Base-by-base conservation (phyloP, 1,140 invertebrate species). In the Ceratosolen solmsi region DNA sequence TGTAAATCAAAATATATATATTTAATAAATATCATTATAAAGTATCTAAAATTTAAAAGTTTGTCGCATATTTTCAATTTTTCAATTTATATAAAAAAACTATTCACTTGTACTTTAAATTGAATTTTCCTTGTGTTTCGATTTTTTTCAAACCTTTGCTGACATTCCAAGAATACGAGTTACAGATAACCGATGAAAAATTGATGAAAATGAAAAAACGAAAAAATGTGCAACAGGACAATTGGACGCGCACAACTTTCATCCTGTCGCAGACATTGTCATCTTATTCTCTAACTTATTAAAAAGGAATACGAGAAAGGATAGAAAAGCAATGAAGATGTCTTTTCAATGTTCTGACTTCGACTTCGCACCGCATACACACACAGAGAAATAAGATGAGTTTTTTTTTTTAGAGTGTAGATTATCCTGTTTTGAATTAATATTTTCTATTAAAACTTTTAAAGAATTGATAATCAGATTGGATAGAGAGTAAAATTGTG, bases 341-440 rank as follows among this genome's bases (percentile, higher is more conserved):
- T 54, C 49, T 73, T 51, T 60, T 41, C 30, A 41, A 9, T 20
- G 5, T 20, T 56, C 36, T 22, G 27, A 58, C 58, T 74, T 74
- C 72, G 54, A 58, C 38, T 74, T 38, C 72, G 8, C 25, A 27
- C 33, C 22, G 36, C 20, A 1, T 17, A 27, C 36, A 58, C 54
- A 13, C 33, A 60, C 36, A 27, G 22, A 20, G 13, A 27, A 65
- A 25, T 27, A 58, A 70, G 38, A 46, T 46, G 30, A 58, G 20
- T 73, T 49, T 63, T 76, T 63, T n/a, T n/a, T 63, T 60, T 30
- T 46, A 46, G 5, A 36, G 25, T 2, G 15, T 46, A 38, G 51
- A 15, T 30, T 51, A 33, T 75, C 13, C 54, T 75, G 46, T 63
- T n/a, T 77, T 46, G 60, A 65, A 77, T 65, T 65, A 38, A 77